phyloP scores from a whole-genome alignment of 2,113 vertebrate species.

The Oreotragus oreotragus region DNA sequence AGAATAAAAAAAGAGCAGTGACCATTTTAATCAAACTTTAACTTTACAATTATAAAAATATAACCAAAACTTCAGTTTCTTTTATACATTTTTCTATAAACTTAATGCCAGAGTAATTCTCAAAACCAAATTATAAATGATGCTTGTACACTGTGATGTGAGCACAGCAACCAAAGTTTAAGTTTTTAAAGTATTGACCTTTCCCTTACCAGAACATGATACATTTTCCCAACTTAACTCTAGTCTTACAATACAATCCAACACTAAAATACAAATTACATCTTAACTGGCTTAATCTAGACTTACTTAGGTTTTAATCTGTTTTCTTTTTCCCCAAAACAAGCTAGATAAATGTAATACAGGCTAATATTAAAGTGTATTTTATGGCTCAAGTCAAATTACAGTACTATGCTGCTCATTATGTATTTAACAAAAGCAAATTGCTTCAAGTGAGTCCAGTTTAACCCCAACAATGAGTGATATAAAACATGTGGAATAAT shows the following conservation, averaged over 20 bases:
- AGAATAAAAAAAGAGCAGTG: constrained; percentile 49
- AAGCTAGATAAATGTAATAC: neutral
- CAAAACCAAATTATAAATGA: constrained; percentile 18
- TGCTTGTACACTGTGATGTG: neutral
- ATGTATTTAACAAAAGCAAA: constrained; percentile 40
- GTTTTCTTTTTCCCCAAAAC: neutral
- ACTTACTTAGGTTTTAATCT: neutral
- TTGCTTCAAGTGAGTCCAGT: neutral
- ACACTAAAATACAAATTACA: constrained; percentile 1
- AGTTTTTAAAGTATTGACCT: neutral
- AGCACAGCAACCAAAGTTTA: neutral
- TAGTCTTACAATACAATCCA: neutral
- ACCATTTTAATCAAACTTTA: constrained; percentile 46
- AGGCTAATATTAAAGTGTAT: constrained; percentile 23
- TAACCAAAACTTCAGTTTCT: constrained; percentile 55
- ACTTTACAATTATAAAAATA: constrained; percentile 71
- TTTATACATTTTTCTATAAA: constrained; percentile 60
- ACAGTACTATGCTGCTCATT: constrained; percentile 2
- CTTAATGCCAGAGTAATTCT: constrained; percentile 30
- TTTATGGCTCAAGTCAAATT: constrained; percentile 43
- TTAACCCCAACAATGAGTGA: constrained; percentile 21
- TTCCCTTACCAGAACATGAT: neutral
- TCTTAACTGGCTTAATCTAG: neutral
- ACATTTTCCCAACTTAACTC: neutral
- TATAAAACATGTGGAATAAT: neutral